Conservation (phyloP, 1,140 invertebrate species). For the Heliconius nattereri region DNA sequence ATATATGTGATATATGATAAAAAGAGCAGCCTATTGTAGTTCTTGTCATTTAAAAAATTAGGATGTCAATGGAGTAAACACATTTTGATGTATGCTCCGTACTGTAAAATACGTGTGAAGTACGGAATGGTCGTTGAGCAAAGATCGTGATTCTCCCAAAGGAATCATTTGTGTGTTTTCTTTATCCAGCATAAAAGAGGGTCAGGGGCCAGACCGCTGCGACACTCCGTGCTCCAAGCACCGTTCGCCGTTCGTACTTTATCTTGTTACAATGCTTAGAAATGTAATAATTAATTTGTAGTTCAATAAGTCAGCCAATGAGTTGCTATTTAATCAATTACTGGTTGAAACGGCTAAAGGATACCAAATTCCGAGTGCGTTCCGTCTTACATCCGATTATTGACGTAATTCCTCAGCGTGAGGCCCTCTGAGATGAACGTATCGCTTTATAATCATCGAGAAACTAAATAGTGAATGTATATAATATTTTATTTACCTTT, state of each 20-base stretch:
- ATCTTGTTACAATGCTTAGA: no score
- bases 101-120: neutral
- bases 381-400: constrained; percentile 17
- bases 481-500: no score
- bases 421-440: neutral
- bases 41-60: neutral
- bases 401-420: constrained; percentile 14
- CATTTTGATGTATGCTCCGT: neutral
- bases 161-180: neutral
- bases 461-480: neutral
- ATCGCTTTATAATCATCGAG: neutral
- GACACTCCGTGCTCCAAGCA: no score
- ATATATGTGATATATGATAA: neutral
- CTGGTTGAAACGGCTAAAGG: neutral
- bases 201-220: no score
- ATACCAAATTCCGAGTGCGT: constrained; percentile 22
- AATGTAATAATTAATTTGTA: neutral
- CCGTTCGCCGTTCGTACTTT: no score
- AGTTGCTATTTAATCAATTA: neutral
- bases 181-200: neutral
- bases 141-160: neutral
- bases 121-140: neutral
- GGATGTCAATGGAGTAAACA: neutral
- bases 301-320: neutral
- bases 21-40: neutral